Percentiles rank a stretch among this genome's conserved stretches.
phyloP scores from a whole-genome alignment of 2,888 invertebrate species.

The Asteroscopus sphinx region DNA sequence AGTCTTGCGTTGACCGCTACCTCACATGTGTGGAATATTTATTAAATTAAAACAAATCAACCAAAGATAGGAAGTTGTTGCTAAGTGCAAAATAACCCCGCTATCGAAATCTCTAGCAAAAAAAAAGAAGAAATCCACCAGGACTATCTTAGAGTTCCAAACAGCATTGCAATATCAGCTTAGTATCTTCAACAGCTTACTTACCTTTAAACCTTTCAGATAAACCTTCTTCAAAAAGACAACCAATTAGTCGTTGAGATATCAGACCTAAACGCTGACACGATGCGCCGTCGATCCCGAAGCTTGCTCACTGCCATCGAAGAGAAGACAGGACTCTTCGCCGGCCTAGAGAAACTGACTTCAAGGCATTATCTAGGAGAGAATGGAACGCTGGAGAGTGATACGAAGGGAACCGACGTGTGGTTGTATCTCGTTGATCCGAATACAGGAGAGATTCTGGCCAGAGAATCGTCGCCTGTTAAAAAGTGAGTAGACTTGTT shows the following conservation, averaged over 20 bases:
- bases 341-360: slow-evolving; percentile 96
- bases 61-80: no score
- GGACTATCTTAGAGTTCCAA: no score
- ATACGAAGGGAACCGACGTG: slow-evolving; percentile 94
- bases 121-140: no score
- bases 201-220: no score
- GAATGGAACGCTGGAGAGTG: slow-evolving; percentile 94
- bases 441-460: slow-evolving; percentile 92
- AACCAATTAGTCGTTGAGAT: slow-evolving; percentile 95
- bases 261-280: slow-evolving; percentile 93
- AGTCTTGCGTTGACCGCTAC: no score
- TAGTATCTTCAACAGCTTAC: no score
- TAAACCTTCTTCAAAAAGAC: slow-evolving; percentile 94
- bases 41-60: no score
- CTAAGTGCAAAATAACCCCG: no score
- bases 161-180: no score
- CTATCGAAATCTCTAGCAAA: no score
- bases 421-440: slow-evolving; percentile 97
- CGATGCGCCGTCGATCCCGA: slow-evolving; percentile 88
- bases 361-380: slow-evolving; percentile 92
- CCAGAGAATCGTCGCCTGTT: slow-evolving; percentile 92
- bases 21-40: no score
- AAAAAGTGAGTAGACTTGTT: slow-evolving; percentile 90
- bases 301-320: slow-evolving; percentile 91
- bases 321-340: slow-evolving; percentile 93